A percentile compares a stretch with the other conserved stretches of the same genome.
Conservation (phyloP, 64 coral and sea anemone species). For the Pachyseris speciosa region DNA sequence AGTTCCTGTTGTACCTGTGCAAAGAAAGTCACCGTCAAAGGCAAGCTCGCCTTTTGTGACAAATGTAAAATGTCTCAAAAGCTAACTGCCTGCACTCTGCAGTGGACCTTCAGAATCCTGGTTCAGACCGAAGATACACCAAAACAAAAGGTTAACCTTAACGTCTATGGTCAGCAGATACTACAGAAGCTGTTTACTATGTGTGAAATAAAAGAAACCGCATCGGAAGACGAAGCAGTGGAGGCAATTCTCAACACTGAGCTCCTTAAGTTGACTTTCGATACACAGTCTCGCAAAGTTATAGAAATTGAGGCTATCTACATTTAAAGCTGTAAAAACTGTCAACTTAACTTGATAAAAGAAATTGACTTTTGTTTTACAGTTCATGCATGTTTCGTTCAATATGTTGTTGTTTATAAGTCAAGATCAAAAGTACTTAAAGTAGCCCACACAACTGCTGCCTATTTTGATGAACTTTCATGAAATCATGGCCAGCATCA, state of each 20-base stretch:
- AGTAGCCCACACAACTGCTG: no score
- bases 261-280: not conserved
- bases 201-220: not conserved
- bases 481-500: no score
- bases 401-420: no score
- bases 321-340: constrained; percentile 13
- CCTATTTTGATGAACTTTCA: no score
- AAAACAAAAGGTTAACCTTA: no score
- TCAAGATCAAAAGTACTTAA: no score
- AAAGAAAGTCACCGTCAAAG: constrained; percentile 64
- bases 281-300: constrained; percentile 23
- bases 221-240: constrained; percentile 3
- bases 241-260: not conserved
- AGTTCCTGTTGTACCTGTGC: constrained; percentile 37
- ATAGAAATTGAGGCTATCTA: constrained; percentile 24
- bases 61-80: constrained; percentile 74
- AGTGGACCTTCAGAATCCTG: constrained; percentile 52
- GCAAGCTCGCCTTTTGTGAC: no score
- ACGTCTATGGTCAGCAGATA: not conserved
- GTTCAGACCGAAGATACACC: not conserved
- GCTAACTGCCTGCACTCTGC: not conserved
- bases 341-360: not conserved
- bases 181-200: constrained; percentile 11
- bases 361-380: not conserved
- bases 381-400: not conserved